phyloP scores from a whole-genome alignment of 2,888 invertebrate species.

The Pilophorus perplexus region DNA sequence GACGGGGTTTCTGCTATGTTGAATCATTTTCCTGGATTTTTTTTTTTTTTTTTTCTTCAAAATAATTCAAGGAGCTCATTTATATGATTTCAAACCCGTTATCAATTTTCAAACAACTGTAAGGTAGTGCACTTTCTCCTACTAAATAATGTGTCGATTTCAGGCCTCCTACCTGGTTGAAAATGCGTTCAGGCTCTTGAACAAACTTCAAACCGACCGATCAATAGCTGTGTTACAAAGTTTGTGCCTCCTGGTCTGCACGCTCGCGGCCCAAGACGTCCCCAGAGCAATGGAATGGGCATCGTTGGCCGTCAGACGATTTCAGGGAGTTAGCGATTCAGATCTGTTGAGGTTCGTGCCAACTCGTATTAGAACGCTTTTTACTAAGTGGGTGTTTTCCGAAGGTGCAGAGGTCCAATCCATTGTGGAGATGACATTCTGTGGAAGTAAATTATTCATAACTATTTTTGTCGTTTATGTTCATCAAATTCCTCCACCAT shows the following conservation, averaged over 20 bases:
- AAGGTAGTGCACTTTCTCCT: no score
- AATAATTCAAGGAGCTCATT: no score
- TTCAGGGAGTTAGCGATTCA: constrained; percentile 68
- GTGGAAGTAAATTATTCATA: neutral
- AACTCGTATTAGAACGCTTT: no score
- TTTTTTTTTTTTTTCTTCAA: no score
- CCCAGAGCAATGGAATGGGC: constrained; percentile 66
- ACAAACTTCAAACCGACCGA: constrained; percentile 65
- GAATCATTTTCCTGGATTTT: no score
- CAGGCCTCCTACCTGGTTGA: constrained; percentile 63
- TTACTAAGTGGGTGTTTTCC: no score
- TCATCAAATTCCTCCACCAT: no score
- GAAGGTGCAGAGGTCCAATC: no score
- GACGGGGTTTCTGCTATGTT: no score
- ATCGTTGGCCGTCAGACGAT: constrained; percentile 66
- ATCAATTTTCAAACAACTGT: no score
- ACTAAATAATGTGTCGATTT: no score
- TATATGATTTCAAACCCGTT: no score
- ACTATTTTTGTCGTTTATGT: neutral
- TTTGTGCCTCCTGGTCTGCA: constrained; percentile 67
- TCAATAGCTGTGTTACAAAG: constrained; percentile 65
- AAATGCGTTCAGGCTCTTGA: constrained; percentile 65
- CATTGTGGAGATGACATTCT: neutral
- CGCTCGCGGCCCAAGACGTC: constrained; percentile 55
- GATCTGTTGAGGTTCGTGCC: constrained; percentile 61